Base-by-base conservation (phyloP, 2,797 vertebrate species). In the Chloroceryle amazona region DNA sequence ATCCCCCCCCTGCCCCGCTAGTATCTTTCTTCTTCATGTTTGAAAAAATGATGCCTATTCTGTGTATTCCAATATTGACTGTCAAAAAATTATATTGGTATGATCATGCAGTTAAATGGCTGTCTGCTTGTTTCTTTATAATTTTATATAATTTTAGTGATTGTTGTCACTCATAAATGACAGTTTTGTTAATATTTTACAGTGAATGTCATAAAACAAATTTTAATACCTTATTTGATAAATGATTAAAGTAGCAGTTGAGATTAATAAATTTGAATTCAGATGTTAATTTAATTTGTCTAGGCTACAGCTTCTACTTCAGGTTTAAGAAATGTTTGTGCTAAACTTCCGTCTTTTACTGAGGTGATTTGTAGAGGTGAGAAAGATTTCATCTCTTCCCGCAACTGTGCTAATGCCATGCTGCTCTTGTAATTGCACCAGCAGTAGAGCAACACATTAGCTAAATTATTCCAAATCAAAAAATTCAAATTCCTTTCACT, bases 1-100 rank as follows among this genome's bases (percentile, higher is more conserved):
- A 2, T 20, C 22, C 14, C 1, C 2, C 1, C 8, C 10, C 5
- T n/a, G n/a, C n/a, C n/a, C 4, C 11, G 10, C 37, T 14, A 41
- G 3, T 10, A 4, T 15, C 37, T 51, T 5, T 18, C 1, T 72
- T 60, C 68, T 73, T 31, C 10, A 31, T 14, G 11, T 28, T 75
- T 67, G n/a, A 71, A 84, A 81, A 83, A 74, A 25, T 10, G 1
- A 1, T 29, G 5, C 4, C 22, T 46, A 10, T 52, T 31, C 13
- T 16, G 10, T 4, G 11, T 66, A 41, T 66, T 66, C 11, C 29
- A 37, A 1, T n/a, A 3, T 4, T 65, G 31, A 1, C 11, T 89
- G 88, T 67, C 11, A 9, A 61, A 81, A 89, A 33, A 29, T 23
- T n/a, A 6, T 17, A 6, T 28, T 6, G 4, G 3, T 70, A 5